A percentile compares a stretch with the other conserved stretches of the same genome.
These are phyloP conservation scores for Neosalanx taihuensis DNA, from an alignment of 2,797 vertebrate species.

Conservation along the genomic window DNA sequence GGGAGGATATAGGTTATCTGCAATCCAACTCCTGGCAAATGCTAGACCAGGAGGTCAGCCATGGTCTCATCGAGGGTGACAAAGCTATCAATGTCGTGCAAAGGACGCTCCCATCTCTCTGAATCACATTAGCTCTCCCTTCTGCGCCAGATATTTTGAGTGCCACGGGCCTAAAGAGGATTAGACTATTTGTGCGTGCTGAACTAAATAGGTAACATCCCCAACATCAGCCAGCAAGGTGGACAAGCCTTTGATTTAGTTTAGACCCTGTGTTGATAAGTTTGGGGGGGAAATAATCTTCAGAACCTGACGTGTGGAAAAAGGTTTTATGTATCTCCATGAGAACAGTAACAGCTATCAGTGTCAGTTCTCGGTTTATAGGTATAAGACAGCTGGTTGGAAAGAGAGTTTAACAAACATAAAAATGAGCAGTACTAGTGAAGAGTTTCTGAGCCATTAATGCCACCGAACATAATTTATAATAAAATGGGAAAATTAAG, in stretches of 20 bases:
- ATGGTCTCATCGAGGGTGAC: constrained; percentile 19
- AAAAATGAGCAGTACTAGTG: too few species aligned
- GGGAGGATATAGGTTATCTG: background rate
- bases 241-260: constrained; percentile 31
- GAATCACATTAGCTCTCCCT: constrained; percentile 45
- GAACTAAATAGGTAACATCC: constrained; percentile 55
- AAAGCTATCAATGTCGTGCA: constrained; percentile 39
- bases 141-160: constrained; percentile 39
- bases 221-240: constrained; percentile 46
- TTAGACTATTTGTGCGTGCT: constrained; percentile 51
- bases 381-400: too few species aligned
- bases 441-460: too few species aligned
- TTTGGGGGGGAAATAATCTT: too few species aligned
- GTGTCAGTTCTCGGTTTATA: too few species aligned
- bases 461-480: too few species aligned
- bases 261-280: constrained; percentile 27
- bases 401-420: too few species aligned
- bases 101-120: constrained; percentile 34
- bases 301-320: too few species aligned
- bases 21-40: background rate
- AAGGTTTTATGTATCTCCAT: too few species aligned
- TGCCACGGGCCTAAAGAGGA: constrained; percentile 43
- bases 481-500: too few species aligned
- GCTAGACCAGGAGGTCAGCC: background rate
- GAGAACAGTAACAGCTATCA: too few species aligned